Evolutionary conservation across 2,113 vertebrate species (phyloP).

Genomic region (Gymnorhina tibicen): DNA sequence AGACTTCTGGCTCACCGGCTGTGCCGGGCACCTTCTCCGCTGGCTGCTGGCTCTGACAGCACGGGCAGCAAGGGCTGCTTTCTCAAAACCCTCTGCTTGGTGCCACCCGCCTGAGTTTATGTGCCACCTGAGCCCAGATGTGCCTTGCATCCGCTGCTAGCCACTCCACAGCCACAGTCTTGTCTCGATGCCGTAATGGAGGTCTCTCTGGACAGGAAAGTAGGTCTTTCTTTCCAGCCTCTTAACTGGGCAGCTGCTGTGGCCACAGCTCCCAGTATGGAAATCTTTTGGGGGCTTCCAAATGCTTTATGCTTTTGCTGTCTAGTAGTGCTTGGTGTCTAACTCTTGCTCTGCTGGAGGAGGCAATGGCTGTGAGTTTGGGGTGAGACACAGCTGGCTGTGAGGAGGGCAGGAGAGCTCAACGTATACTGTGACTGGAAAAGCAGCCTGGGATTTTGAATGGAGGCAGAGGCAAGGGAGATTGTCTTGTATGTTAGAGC

Average conservation of each 20-base stretch:
- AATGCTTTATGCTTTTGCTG: background rate
- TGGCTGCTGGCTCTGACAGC: background rate
- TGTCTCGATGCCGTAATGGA: background rate
- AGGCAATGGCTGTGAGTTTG: background rate
- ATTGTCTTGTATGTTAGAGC: background rate
- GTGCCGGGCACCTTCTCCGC: background rate
- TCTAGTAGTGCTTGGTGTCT: background rate
- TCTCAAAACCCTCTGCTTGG: background rate
- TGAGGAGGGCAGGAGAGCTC: background rate
- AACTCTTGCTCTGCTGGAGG: background rate
- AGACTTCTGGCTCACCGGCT: background rate
- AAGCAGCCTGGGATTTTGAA: background rate
- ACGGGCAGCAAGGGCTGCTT: background rate
- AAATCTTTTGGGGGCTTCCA: background rate
- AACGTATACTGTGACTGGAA: background rate
- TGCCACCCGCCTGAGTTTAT: rapidly evolving
- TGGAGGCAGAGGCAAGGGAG: background rate
- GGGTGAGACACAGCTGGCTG: background rate
- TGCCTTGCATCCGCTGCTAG: rapidly evolving
- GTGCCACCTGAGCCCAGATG: rapidly evolving
- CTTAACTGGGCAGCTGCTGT: background rate
- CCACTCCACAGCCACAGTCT: background rate
- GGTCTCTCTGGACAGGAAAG: background rate
- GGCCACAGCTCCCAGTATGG: background rate
- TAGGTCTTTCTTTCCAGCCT: background rate